Base-by-base conservation (phyloP, 2,113 vertebrate genomes). In the Ursus arctos region DNA sequence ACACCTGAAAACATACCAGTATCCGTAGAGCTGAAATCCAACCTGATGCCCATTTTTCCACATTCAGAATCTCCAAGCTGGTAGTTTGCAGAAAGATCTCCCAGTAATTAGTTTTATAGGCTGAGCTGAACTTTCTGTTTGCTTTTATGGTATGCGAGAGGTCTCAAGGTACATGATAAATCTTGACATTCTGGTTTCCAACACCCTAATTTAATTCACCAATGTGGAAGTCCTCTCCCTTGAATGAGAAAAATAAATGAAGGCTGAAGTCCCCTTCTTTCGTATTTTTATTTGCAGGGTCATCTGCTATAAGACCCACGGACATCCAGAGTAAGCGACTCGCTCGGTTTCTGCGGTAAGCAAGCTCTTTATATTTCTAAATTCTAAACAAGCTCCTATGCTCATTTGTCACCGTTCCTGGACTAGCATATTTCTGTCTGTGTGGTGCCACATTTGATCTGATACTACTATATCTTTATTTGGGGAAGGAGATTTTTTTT, bases 261-360 rank as follows among this genome's bases (percentile, higher is more conserved):
- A 49, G 49, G 33, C 22, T 40, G 22, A 82, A 49, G 76, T 88
- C 57, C 18, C 4, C 33, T 14, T 31, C 26, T 0, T 53, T 7
- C 22, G 0, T 33, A 24, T 31, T 1, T 40, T 36, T 22, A 26
- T 55, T 57, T 43, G 31, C 16, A 76, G 65, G 47, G 33, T 31
- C 59, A 47, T 43, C 43, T 33, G 1, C 71, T 47, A 6, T 18
- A 67, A 47, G 21, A 91, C 26, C 71, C 4, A 0, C 2, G n/a
- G 28, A 40, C 7, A 15, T 24, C 21, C 1, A 0, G 8, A 33
- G 43, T 7, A 36, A 28, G 2, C 0, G 7, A 2, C 8, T 0
- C 0, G 2, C 47, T 59, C 1, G 2, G 18, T 36, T n/a, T 53
- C 36, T 67, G 80, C 6, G 1, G 15, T 0, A 7, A 47, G 40